Conservation (phyloP, 2,797 vertebrate species). For the Periophthalmus magnuspinnatus region DNA sequence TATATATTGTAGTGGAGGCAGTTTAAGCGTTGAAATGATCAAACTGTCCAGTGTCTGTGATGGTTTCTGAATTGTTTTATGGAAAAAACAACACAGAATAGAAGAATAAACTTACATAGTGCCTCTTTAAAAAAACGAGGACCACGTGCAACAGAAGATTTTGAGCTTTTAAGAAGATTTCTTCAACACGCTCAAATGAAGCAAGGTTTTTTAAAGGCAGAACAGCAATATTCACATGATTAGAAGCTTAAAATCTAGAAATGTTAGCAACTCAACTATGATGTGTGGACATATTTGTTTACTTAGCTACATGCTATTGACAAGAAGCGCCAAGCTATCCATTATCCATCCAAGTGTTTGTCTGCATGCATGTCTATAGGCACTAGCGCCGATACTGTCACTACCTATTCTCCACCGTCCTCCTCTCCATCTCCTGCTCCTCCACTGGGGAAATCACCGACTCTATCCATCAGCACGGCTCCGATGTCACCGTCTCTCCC, state of each 20-base stretch:
- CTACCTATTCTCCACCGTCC: constrained; percentile 4
- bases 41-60: too few relatives aligned
- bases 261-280: background rate
- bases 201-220: too few relatives aligned
- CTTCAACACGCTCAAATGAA: too few relatives aligned
- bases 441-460: constrained; percentile 41
- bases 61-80: too few relatives aligned
- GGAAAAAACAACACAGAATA: too few relatives aligned
- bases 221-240: too few relatives aligned
- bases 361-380: constrained; percentile 7
- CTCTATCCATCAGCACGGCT: constrained; percentile 48
- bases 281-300: background rate
- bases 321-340: constrained; percentile 15
- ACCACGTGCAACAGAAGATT: too few relatives aligned
- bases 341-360: constrained; percentile 29
- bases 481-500: constrained; percentile 40
- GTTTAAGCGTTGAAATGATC: too few relatives aligned
- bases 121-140: too few relatives aligned
- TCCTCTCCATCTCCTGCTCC: constrained; percentile 12
- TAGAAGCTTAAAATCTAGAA: background rate
- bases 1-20: too few relatives aligned
- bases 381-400: background rate
- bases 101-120: too few relatives aligned
- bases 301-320: background rate
- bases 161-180: too few relatives aligned